Conservation (phyloP, 2,888 invertebrate species). For the Disparrhopalites patrizii region DNA sequence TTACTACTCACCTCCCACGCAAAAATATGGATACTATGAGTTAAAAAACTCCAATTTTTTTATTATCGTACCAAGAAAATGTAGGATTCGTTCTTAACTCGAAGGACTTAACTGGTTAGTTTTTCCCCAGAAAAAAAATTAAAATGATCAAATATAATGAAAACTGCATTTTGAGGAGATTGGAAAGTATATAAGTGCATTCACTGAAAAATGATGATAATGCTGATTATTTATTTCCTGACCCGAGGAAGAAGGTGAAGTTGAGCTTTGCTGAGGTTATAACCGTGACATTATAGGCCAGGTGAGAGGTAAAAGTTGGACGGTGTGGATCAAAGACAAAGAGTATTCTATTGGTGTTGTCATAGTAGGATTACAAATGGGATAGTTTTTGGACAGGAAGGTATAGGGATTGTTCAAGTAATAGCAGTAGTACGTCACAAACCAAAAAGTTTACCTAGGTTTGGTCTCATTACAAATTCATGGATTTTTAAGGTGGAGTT, state of each 20-base stretch:
- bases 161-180: too few species aligned
- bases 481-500: constrained; percentile 21
- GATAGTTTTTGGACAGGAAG: constrained; percentile 3
- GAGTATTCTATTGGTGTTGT: not conserved
- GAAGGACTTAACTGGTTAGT: too few species aligned
- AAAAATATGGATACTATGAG: too few species aligned
- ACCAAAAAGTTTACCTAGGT: constrained; percentile 20
- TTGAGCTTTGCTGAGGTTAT: not conserved
- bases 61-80: too few species aligned
- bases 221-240: too few species aligned
- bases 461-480: constrained; percentile 22
- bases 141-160: too few species aligned
- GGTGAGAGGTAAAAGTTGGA: not conserved
- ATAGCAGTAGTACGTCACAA: constrained; percentile 16
- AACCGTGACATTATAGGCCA: not conserved
- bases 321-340: not conserved
- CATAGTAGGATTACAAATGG: not conserved
- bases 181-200: too few species aligned
- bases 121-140: too few species aligned
- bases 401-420: not conserved
- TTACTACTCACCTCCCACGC: too few species aligned
- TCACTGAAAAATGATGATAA: too few species aligned
- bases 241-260: constrained; percentile 3
- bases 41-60: too few species aligned
- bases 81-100: too few species aligned